These are phyloP conservation scores for Lepilemur ruficaudatus DNA, from an alignment of 2,797 vertebrate species.

Conservation along the genomic window DNA sequence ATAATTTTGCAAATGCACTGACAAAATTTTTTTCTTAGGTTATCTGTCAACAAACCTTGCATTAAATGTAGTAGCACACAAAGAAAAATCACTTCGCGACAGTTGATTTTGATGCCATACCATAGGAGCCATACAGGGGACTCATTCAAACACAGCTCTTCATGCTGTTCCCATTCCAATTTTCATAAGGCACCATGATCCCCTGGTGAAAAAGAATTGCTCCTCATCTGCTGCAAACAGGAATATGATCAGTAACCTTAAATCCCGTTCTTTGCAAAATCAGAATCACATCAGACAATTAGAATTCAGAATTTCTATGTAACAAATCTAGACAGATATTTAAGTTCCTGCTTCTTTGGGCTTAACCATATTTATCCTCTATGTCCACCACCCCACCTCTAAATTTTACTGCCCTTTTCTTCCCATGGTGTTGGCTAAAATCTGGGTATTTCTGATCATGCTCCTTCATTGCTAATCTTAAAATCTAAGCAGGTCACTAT, in stretches of 20 bases:
- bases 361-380: not conserved
- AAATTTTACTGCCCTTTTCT: not conserved
- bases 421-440: not conserved
- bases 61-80: not conserved
- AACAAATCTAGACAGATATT: not conserved
- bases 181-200: not conserved
- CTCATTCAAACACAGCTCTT: not conserved
- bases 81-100: not conserved
- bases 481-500: not conserved
- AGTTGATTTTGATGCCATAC: not conserved
- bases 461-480: not conserved
- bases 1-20: not conserved
- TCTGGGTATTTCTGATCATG: not conserved
- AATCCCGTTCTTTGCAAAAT: not conserved
- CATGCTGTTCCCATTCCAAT: not conserved
- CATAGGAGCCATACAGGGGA: not conserved
- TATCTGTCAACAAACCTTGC: not conserved
- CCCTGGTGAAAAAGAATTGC: not conserved
- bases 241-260: not conserved
- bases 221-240: not conserved
- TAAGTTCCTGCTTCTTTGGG: not conserved
- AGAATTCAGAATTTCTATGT: not conserved
- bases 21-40: not conserved
- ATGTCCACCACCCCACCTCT: not conserved
- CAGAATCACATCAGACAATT: not conserved